Base-by-base conservation (phyloP, 2,797 vertebrate genomes). In the Chelmon rostratus region DNA sequence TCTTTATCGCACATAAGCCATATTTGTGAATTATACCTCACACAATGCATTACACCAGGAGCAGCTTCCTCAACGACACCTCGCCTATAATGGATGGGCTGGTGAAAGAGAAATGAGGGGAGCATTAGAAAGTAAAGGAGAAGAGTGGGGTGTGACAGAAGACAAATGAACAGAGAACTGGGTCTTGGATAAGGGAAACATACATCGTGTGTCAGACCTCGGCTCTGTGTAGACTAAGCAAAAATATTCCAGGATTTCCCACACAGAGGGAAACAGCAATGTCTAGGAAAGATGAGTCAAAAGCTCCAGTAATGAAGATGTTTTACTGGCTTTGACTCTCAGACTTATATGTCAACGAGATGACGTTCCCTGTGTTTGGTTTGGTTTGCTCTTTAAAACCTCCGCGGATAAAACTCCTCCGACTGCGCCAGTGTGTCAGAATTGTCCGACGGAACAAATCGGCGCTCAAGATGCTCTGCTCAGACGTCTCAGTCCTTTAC, bases 321-420 rank as follows among this genome's bases (percentile, higher is more conserved):
- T 49, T 83, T 80, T 40, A 80, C 73, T 25, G 40, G 53, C 66
- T 80, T 63, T 66, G 67, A 78, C 47, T 68, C 53, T 82, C 50
- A 84, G 73, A 78, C 80, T 40, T 83, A 68, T 78, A 72, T 65
- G 50, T 82, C 73, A 89, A 68, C 53, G n/a, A 44, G 5, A 78
- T 78, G 73, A 74, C 37, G 1, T 53, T 38, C 71, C 28, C 38
- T 49, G 38, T 88, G 54, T 89, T 91, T 83, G 50, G 37, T 76
- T 84, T 82, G 82, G 44, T 85, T 77, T 82, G 68, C 68, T 78
- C 82, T 86, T 72, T 62, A 54, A 87, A 83, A 74, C 57, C 23
- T 68, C 61, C 21, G 40, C 37, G 52, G 83, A 84, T 73, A 73
- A 86, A 89, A 79, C 70, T 78, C 61, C 11, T 2, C 12, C 37